These are phyloP conservation scores for Fragum fragum DNA, from an alignment of 2,888 invertebrate species.

Conservation along the genomic window DNA sequence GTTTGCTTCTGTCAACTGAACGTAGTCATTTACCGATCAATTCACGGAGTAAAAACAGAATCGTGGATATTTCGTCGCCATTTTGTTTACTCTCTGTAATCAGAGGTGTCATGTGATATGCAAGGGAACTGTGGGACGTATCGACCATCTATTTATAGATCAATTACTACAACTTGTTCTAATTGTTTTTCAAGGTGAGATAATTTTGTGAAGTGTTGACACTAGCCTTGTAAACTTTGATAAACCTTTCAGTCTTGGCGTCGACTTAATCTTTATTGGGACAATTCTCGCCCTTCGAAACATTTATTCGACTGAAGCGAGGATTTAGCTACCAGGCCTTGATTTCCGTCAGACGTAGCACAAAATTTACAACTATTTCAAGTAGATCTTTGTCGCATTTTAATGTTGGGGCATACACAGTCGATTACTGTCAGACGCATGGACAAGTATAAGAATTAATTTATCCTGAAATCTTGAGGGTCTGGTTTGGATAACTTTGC, in stretches of 20 bases:
- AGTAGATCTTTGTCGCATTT: too few species aligned
- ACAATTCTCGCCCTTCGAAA: slow-evolving; percentile 54
- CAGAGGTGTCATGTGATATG: slow-evolving; percentile 56
- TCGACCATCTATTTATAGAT: slow-evolving; percentile 61
- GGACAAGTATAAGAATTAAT: too few species aligned
- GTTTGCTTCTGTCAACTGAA: slow-evolving; percentile 56
- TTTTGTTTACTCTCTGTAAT: slow-evolving; percentile 57
- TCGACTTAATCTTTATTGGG: slow-evolving; percentile 58
- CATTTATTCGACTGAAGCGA: slow-evolving; percentile 34
- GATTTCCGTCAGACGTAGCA: too few species aligned
- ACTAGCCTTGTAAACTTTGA: slow-evolving; percentile 58
- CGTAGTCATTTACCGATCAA: slow-evolving; percentile 56
- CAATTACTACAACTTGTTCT: slow-evolving; percentile 61
- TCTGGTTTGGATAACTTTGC: too few species aligned
- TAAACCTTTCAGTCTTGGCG: slow-evolving; percentile 63
- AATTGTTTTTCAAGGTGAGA: slow-evolving; percentile 61
- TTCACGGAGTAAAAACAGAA: slow-evolving; percentile 48
- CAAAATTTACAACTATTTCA: too few species aligned
- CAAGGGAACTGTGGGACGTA: slow-evolving; percentile 23
- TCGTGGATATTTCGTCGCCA: slow-evolving; percentile 62
- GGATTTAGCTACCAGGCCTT: slow-evolving; percentile 7
- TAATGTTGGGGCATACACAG: too few species aligned
- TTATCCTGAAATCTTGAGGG: too few species aligned
- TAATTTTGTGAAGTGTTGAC: slow-evolving; percentile 65
- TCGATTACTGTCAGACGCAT: too few species aligned